phyloP scores from a whole-genome alignment of 2,888 invertebrate species.

The Cerceris rybyensis region DNA sequence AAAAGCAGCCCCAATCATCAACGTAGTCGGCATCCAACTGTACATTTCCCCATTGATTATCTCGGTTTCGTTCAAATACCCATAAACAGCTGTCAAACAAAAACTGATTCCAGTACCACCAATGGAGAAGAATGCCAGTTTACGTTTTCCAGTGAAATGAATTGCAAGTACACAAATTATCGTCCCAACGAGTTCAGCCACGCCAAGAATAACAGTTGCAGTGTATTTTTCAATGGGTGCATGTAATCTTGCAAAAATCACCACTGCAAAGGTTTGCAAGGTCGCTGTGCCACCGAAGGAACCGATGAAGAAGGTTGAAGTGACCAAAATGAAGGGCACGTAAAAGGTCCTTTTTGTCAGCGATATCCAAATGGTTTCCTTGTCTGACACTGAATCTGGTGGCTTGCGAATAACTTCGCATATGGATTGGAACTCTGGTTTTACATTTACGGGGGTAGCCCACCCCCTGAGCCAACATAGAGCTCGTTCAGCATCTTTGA shows the following conservation, averaged over 20 bases:
- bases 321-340: constrained; percentile 87
- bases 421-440: constrained; percentile 84
- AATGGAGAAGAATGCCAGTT: constrained; percentile 87
- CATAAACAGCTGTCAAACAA: constrained; percentile 85
- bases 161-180: constrained; percentile 86
- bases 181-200: constrained; percentile 87
- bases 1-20: constrained; percentile 87
- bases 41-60: constrained; percentile 57
- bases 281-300: constrained; percentile 90
- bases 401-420: constrained; percentile 80
- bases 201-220: constrained; percentile 88
- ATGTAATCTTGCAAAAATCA: constrained; percentile 87
- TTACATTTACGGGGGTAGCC: constrained; percentile 85
- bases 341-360: constrained; percentile 86
- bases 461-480: constrained; percentile 92
- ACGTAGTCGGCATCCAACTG: constrained; percentile 87
- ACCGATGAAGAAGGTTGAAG: constrained; percentile 87
- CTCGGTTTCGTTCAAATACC: constrained; percentile 71
- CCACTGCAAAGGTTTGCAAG: constrained; percentile 89
- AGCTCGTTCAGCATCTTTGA: constrained; percentile 86
- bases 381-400: constrained; percentile 6
- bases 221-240: constrained; percentile 90
- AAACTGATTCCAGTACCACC: constrained; percentile 87
- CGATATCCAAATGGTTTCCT: constrained; percentile 74
- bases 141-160: constrained; percentile 89